Evolutionary conservation across 1,140 invertebrate genomes (phyloP), one percentile per base, ranked within the genome.

Genomic region (Lasioglossum baleicum): DNA sequence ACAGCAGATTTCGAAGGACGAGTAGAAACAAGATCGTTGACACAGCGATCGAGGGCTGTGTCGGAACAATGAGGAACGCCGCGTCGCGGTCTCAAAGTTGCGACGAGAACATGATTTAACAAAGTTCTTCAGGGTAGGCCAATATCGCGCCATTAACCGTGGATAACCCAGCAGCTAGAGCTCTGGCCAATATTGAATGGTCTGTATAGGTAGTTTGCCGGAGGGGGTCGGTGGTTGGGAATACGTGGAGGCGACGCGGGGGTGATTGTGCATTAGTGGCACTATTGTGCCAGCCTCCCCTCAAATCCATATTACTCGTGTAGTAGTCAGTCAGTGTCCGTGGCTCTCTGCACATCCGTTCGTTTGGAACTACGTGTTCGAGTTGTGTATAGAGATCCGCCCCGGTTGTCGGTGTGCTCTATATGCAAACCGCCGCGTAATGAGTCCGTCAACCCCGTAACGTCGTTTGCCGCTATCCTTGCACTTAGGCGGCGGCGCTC

Each of bases 361-460:
- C 69, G 73, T 87, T 80, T 73, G 69, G 68, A 82, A 76, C 69
- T 75, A 73, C 65, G 75, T 86, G 87, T 87, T 85, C 72, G 71
- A 79, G 69, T 79, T 78, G 85, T 81, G 82, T 83, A 86, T 86
- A 85, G 84, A 85, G 83, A 84, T 60, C 53, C 75, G 69, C 67
- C 71, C 75, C 76, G 63, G 72, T 84, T 53, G 35, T 53, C 68
- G 68, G 72, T 83, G 84, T 85, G 88, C 73, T 91, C 89, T 92
- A 91, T 92, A 91, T 93, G 91, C 91, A 93, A 92, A 93, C 90
- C 88, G 88, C 80, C 81, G 76, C 87, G 89, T 93, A 93, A 93
- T 92, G 92, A 93, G 92, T 92, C 91, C 91, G 90, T 92, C 92
- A 92, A 92, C 91, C 91, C 90, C 87, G 88, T 92, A 91, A 92